Evolutionary conservation across 2,113 vertebrate genomes (phyloP), one percentile per base, ranked within the genome.

Genomic region (Centropus unirufus): DNA sequence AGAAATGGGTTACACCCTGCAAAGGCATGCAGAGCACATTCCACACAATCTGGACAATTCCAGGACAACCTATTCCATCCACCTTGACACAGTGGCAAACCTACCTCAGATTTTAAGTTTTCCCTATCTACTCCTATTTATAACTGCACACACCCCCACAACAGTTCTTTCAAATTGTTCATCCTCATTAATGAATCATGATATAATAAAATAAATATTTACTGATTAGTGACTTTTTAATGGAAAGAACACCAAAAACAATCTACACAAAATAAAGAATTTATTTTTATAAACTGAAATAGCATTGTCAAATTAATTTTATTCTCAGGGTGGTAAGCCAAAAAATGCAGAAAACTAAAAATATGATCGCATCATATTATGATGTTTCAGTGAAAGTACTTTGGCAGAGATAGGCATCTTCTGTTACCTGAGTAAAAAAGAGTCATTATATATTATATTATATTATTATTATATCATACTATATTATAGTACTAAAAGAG

Each of bases 271-370:
- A 89, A 73, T 5, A 79, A 14, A 42, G 22, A 44, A 82, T 64
- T 1, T 32, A 39, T 67, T 90, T 90, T 90, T 62, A 47, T 42
- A 46, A 83, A 55, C 15, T 63, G 49, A 80, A 94, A 85, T 7
- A 86, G n/a, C 29, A 82, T 42, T 34, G 76, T n/a, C 66, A 91
- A 86, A 83, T 75, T 91, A 40, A 70, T 26, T 74, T 78, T 67
- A 40, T 79, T 58, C 51, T 78, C 63, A 74, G 22, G 7, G 17
- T 79, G 12, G 24, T 6, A 75, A 91, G 66, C 19, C 55, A 90
- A 66, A 87, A 51, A 46, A 14, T 22, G n/a, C 26, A 84, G 32
- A 74, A 92, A 74, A 36, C 66, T 74, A 78, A 92, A 92, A 92
- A 91, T 32, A 85, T 7, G 26, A 34, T 74, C 62, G 61, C 22